phyloP scores from a whole-genome alignment of 2,888 invertebrate species.

The Spatulosminthurus flaviceps region DNA sequence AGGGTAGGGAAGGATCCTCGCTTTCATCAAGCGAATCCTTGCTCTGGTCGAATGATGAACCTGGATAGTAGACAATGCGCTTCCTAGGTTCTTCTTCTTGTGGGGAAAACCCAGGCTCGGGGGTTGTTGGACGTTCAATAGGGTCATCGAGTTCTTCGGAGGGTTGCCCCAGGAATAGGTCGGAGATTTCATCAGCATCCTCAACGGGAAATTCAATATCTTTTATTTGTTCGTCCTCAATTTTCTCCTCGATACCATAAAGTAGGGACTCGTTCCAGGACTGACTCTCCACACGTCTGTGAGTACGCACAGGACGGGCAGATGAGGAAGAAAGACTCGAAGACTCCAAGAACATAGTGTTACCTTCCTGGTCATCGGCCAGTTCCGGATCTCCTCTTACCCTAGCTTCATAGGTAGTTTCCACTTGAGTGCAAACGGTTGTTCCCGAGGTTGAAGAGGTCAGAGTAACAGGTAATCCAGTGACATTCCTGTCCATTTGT shows the following conservation, averaged over 20 bases:
- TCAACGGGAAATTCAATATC: conserved; percentile 66
- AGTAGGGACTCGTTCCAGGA: conserved; percentile 60
- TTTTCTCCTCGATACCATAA: conserved; percentile 61
- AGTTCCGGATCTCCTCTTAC: conserved; percentile 62
- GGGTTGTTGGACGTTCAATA: conserved; percentile 70
- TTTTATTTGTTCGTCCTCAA: conserved; percentile 63
- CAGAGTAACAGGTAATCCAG: conserved; percentile 61
- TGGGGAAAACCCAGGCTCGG: conserved; percentile 67
- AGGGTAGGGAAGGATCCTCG: conserved; percentile 69
- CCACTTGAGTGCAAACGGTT: conserved; percentile 62
- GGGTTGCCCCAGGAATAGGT: conserved; percentile 52
- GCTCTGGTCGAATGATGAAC: conserved; percentile 59
- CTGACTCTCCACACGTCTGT: conserved; percentile 61
- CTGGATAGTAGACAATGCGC: conserved; percentile 58
- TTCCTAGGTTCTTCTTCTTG: conserved; percentile 51
- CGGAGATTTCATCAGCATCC: conserved; percentile 65
- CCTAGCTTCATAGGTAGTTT: conserved; percentile 62
- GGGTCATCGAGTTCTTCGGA: conserved; percentile 66
- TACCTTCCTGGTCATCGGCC: conserved; percentile 69
- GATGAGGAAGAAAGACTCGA: conserved; percentile 57
- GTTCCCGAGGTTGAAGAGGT: conserved; percentile 62
- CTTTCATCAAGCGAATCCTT: conserved; percentile 65
- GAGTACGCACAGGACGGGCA: conserved; percentile 52
- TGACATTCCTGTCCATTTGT: conserved; percentile 44
- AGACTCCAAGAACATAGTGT: conserved; percentile 63